A percentile compares a stretch with the other conserved stretches of the same genome.
Evolutionary conservation across 2,888 invertebrate genomes (phyloP).

Genomic region (Drosophila parthenogenetica): DNA sequence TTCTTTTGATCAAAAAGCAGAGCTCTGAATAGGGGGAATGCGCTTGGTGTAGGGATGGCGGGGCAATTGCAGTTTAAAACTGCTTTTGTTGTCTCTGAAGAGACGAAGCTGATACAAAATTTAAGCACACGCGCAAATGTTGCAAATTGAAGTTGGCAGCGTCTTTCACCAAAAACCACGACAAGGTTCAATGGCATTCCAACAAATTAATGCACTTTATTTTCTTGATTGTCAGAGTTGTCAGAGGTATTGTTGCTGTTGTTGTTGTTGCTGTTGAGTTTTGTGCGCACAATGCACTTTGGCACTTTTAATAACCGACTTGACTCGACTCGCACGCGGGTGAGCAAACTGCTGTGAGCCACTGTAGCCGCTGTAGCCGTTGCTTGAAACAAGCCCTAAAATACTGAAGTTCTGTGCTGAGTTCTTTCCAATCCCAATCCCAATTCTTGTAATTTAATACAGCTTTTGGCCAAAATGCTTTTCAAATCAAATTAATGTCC

Average conservation of each 20-base stretch:
- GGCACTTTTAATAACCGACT: slow-evolving; percentile 46
- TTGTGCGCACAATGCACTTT: slow-evolving; percentile 65
- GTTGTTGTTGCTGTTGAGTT: slow-evolving; percentile 3
- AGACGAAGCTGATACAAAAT: slow-evolving; percentile 43
- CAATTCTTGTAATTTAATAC: slow-evolving; percentile 34
- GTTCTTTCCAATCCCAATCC: background rate
- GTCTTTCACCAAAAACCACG: slow-evolving; percentile 1
- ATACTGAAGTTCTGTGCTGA: slow-evolving; percentile 8
- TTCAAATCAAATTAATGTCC: slow-evolving; percentile 69
- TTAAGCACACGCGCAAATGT: slow-evolving; percentile 56
- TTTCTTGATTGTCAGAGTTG: slow-evolving; percentile 13
- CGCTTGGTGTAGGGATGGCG: background rate
- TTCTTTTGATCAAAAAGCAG: background rate
- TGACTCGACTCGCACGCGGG: background rate
- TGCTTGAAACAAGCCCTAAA: slow-evolving; percentile 1
- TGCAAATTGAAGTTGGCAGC: slow-evolving; percentile 51
- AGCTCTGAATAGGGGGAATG: too few species aligned
- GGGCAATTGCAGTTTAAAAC: slow-evolving; percentile 42
- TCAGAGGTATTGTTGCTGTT: slow-evolving; percentile 6
- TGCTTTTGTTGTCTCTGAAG: slow-evolving; percentile 44
- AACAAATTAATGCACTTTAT: slow-evolving; percentile 46
- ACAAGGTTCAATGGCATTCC: slow-evolving; percentile 64
- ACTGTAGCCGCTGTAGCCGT: background rate
- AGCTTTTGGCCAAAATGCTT: slow-evolving; percentile 6
- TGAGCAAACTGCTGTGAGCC: slow-evolving; percentile 11